phyloP scores from a whole-genome alignment of 1,140 invertebrate species.

The Rhysida immarginata region DNA sequence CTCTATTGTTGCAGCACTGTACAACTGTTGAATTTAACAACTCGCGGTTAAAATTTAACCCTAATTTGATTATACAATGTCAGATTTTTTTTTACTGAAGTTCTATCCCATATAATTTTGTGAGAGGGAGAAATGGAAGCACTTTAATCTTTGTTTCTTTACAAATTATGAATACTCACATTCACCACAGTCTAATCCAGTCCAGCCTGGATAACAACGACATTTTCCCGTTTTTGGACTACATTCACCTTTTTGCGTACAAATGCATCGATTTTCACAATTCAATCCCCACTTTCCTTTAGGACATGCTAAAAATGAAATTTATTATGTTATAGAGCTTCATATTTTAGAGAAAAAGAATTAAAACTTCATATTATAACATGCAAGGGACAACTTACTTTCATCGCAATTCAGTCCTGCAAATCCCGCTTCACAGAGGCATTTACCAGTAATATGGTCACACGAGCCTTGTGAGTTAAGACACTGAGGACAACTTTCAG shows the following conservation, averaged over 20 bases:
- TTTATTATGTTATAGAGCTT: no score
- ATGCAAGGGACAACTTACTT: constrained; percentile 13
- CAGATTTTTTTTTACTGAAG: no score
- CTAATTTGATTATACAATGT: no score
- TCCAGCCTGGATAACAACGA: constrained; percentile 31
- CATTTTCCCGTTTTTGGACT: constrained; percentile 65
- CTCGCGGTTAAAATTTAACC: no score
- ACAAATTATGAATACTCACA: constrained; percentile 15
- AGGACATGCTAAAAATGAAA: constrained; percentile 43
- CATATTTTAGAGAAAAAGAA: no score
- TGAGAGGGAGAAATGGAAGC: no score
- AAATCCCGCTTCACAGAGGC: constrained; percentile 68
- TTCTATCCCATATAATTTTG: no score
- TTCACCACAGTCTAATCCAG: constrained; percentile 20
- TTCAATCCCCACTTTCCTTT: constrained; percentile 52
- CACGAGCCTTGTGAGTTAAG: constrained; percentile 55
- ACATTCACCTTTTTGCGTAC: constrained; percentile 75
- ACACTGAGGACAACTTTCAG: constrained; percentile 54
- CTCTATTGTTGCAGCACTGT: no score
- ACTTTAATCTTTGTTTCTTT: no score
- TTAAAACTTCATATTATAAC: no score
- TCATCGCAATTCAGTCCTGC: constrained; percentile 68
- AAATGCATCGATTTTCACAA: constrained; percentile 63
- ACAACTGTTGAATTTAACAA: no score
- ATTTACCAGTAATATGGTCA: constrained; percentile 72